Base-by-base conservation (phyloP, 64 coral and sea anemone genomes). In the Actinia tenebrosa region DNA sequence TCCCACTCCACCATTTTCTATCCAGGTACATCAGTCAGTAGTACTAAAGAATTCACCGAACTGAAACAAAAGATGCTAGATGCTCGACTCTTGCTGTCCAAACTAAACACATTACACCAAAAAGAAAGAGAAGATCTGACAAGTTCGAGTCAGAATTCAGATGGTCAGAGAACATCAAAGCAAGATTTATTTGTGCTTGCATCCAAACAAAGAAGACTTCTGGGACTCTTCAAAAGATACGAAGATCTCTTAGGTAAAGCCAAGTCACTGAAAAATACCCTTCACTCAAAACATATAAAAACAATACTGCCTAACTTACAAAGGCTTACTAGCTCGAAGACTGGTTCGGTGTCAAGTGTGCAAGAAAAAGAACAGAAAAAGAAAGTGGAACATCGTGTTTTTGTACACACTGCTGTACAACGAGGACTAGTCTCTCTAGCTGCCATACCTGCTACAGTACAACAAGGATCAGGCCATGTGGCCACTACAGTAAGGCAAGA, bases 181-280 rank as follows among this genome's bases (percentile, higher is more conserved):
- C 22, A 85, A 62, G 60, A 85, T 61, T 9, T 85, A 43, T 43
- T 42, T 26, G 5, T 30, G 23, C 83, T 85, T 3, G 50, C 83
- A 54, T 61, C 83, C 9, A 85, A 85, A n/a, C 83, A 85, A 64
- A 85, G 46, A 46, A 45, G 42, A 59, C 30, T 85, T 5, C 52
- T 85, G 3, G 55, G 10, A 4, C 56, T 61, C 30, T 85, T 85
- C 14, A 85, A 64, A 45, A 85, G 60, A 85, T 85, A 61, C 16
- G 53, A 85, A 45, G 56, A 64, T 2, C 25, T 75, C 1, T 16
- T 75, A 26, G 69, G 23, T 75, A 26, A 75, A 13, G 69, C 69
- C 1, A 75, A 75, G 69, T 75, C 13, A 10, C 11, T 75, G 25
- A 75, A 75, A 75, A 75, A 16, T 25, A 75, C 11, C 23, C 69